Evolutionary conservation across 2,113 vertebrate genomes (phyloP), one percentile per base, ranked within the genome.

Genomic region (Pampusana beccarii): DNA sequence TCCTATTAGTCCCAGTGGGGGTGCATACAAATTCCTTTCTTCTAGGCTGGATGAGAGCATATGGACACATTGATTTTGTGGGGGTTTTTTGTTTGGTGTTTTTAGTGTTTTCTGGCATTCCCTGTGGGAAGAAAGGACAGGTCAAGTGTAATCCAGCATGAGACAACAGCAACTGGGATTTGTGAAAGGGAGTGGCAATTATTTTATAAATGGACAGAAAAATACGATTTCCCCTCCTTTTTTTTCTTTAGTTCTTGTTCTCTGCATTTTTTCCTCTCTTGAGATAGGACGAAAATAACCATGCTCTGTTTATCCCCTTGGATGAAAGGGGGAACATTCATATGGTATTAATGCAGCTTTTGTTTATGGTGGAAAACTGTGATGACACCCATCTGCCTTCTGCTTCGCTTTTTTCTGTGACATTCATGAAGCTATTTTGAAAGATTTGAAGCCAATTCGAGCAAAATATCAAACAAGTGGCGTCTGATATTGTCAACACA

Each of bases 311-410:
- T 95, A 88, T 96, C 66, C 61, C 65, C 57, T 86, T 75, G 57
- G 13, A 92, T 92, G 86, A 86, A 67, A 86, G 58, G 54, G 61
- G 70, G 62, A 87, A 90, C 80, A 61, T 94, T 94, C 86, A 36
- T 91, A 58, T 0, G 19, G 61, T 93, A 94, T 95, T 96, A 97
- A 93, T 95, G 86, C 94, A 79, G 92, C 88, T 92, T 93, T 95
- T 96, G 96, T 97, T 95, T 91, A 84, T 85, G 93, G 57, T 87
- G 87, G 66, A 95, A 89, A 90, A 84, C 91, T 54, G 48, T 16
- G 65, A 89, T 95, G 92, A 92, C 86, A 94, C 77, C 50, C 84
- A 65, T 91, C 90, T 96, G 88, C 96, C 72, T 96, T 91, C 86
- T 95, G 96, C 82, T 95, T 72, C 34, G 65, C 73, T 79, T 91